phyloP scores from a whole-genome alignment of 37 sponge, comb jelly and placozoan species.

The Chondrosia reniformis region DNA sequence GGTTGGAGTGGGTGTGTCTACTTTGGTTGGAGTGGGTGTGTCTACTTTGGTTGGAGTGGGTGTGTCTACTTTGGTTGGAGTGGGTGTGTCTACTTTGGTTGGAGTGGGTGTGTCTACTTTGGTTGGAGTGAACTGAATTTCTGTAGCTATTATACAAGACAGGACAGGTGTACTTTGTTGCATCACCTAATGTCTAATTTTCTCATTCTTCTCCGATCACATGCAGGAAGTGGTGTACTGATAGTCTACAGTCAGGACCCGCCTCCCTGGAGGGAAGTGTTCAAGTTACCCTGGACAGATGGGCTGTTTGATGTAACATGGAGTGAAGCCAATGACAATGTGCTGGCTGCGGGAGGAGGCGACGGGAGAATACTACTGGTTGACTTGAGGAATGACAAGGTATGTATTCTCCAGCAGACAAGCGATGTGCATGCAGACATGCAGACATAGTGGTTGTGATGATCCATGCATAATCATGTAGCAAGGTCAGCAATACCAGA shows the following conservation, averaged over 20 bases:
- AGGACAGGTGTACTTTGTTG: background rate
- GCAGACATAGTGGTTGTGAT: no score
- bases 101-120: no score
- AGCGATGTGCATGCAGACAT: background rate
- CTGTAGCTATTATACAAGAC: no score
- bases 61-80: no score
- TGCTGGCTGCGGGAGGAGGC: conserved; percentile 56
- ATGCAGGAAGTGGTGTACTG: background rate
- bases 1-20: no score
- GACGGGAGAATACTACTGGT: conserved; percentile 61
- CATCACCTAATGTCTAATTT: background rate
- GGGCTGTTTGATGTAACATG: conserved; percentile 69
- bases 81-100: no score
- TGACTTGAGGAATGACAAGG: conserved; percentile 29
- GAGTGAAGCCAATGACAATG: conserved; percentile 63
- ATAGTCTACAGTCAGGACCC: background rate
- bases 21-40: no score
- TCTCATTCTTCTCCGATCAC: no score
- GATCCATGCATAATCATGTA: no score
- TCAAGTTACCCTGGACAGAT: conserved; percentile 46
- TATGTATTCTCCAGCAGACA: background rate
- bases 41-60: no score
- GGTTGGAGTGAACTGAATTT: no score
- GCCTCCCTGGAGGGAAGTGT: background rate
- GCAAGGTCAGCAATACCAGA: no score